Percentiles rank a stretch among this genome's conserved stretches.
phyloP scores from a whole-genome alignment of 53 echinoderm and acorn worm genomes.

The Mesocentrotus franciscanus region DNA sequence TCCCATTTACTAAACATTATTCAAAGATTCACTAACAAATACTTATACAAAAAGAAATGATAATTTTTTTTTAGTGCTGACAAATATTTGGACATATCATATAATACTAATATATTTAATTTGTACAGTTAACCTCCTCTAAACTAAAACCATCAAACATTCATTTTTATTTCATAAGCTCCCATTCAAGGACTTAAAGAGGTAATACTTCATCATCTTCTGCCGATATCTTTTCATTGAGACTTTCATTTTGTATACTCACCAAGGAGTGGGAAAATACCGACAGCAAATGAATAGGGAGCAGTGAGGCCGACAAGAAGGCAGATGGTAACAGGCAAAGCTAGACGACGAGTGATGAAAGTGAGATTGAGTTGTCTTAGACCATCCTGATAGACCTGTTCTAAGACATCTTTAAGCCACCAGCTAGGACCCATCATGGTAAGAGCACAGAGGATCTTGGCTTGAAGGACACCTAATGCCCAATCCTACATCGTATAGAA shows the following conservation, averaged over 20 bases:
- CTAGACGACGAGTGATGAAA: conserved; percentile 82
- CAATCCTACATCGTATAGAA: conserved; percentile 76
- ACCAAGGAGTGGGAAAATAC: conserved; percentile 88
- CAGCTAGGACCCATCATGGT: conserved; percentile 99
- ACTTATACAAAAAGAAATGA: no score
- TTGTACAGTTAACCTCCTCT: no score
- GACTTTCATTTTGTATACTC: conserved; percentile 42
- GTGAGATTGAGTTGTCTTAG: conserved; percentile 90
- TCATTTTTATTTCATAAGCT: no score
- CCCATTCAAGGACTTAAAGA: no score
- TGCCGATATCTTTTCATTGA: neutral
- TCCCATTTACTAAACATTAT: no score
- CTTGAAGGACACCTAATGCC: conserved; percentile 97
- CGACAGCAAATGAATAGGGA: conserved; percentile 85
- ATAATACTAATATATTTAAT: no score
- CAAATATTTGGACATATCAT: no score
- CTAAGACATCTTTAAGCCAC: conserved; percentile 96
- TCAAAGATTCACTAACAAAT: no score
- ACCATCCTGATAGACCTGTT: conserved; percentile 99
- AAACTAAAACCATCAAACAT: no score
- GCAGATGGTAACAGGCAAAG: conserved; percentile 85
- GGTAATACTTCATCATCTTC: no score
- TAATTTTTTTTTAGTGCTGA: no score
- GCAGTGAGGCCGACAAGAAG: conserved; percentile 82
- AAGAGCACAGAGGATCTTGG: conserved; percentile 97